phyloP scores from a whole-genome alignment of 2,797 vertebrate genomes.

The Schizothorax lantsangensis region DNA sequence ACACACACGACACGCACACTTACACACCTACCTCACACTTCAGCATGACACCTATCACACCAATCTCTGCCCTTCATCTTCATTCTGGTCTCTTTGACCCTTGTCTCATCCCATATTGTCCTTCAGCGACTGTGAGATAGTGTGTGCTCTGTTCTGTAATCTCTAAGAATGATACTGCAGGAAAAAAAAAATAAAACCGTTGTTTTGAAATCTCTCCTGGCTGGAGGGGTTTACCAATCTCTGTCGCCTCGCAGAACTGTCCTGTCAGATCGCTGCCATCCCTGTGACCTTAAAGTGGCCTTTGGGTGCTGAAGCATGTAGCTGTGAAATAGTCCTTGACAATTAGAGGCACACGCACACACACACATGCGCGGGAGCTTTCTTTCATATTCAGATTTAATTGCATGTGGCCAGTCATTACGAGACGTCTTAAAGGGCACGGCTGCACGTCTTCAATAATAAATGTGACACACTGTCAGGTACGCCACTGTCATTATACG shows the following conservation, averaged over 20 bases:
- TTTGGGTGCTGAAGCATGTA: conserved; percentile 23
- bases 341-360: conserved; percentile 6
- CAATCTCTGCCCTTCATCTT: conserved; percentile 53
- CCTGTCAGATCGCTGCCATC: conserved; percentile 18
- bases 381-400: conserved; percentile 14
- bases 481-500: neutral
- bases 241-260: conserved; percentile 33
- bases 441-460: conserved; percentile 9
- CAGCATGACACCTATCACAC: conserved; percentile 51
- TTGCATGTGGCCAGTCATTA: conserved; percentile 30
- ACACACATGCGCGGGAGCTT: neutral
- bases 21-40: conserved; percentile 37
- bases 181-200: neutral
- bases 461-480: conserved; percentile 17
- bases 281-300: conserved; percentile 25
- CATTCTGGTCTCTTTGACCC: conserved; percentile 41
- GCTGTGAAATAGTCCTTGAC: conserved; percentile 33
- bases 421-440: conserved; percentile 23
- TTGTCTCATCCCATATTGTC: conserved; percentile 50
- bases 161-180: conserved; percentile 10
- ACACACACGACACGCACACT: neutral
- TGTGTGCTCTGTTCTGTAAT: conserved; percentile 37
- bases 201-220: conserved; percentile 40
- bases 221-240: conserved; percentile 40
- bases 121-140: conserved; percentile 46